A percentile compares a stretch with the other conserved stretches of the same genome.
phyloP scores from a whole-genome alignment of 2,888 invertebrate genomes.

The Melanostoma mellinum region DNA sequence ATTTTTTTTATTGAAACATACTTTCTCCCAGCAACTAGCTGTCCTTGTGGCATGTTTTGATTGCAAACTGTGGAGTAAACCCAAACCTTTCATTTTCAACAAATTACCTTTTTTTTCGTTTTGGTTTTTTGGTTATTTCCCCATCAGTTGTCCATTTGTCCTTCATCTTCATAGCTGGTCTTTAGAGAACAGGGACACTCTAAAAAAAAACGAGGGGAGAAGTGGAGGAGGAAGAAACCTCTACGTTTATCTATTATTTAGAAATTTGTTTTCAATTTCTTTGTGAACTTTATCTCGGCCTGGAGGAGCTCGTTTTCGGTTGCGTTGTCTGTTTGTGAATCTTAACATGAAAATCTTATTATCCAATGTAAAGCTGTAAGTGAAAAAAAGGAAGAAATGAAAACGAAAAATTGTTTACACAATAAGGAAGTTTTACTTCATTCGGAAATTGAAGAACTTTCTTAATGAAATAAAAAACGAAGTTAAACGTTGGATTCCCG shows the following conservation, averaged over 20 bases:
- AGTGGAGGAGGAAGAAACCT: constrained; percentile 18
- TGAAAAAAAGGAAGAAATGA: constrained; percentile 40
- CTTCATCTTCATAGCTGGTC: neutral
- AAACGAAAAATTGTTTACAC: constrained; percentile 65
- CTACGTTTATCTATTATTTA: constrained; percentile 64
- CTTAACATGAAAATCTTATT: constrained; percentile 69
- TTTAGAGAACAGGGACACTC: neutral
- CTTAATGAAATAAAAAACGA: constrained; percentile 62
- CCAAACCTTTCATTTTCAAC: constrained; percentile 27
- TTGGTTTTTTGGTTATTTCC: constrained; percentile 14
- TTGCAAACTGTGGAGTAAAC: constrained; percentile 33
- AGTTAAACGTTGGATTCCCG: constrained; percentile 36
- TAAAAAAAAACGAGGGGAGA: constrained; percentile 7
- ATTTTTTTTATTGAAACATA: constrained; percentile 35
- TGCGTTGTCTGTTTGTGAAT: constrained; percentile 63
- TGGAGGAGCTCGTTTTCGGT: constrained; percentile 48
- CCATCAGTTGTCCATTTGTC: constrained; percentile 29
- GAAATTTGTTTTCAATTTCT: constrained; percentile 70
- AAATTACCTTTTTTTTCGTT: constrained; percentile 41
- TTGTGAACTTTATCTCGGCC: constrained; percentile 57
- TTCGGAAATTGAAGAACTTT: constrained; percentile 69
- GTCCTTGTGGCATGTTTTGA: constrained; percentile 31
- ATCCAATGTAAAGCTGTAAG: constrained; percentile 52
- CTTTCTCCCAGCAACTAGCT: constrained; percentile 3
- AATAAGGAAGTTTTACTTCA: constrained; percentile 66